These are phyloP conservation scores for Tiliacea citrago DNA, from an alignment of 2,888 invertebrate species.

Conservation along the genomic window DNA sequence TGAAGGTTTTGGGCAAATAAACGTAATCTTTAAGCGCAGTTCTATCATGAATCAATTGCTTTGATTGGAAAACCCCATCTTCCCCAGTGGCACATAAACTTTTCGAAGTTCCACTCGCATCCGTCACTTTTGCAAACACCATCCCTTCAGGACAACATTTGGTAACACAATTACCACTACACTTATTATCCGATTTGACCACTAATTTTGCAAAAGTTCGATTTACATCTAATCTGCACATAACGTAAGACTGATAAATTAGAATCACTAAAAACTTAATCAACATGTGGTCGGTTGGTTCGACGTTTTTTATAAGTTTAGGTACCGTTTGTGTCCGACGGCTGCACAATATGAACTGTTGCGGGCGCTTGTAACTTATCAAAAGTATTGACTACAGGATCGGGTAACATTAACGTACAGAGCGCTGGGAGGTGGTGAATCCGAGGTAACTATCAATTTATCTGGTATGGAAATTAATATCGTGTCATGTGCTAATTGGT, in stretches of 20 bases:
- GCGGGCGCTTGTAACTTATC: conserved; percentile 59
- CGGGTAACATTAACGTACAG: conserved; percentile 26
- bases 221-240: conserved; percentile 39
- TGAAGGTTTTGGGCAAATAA: conserved; percentile 51
- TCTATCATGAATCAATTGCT: conserved; percentile 56
- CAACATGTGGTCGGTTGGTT: conserved; percentile 44
- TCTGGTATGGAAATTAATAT: conserved; percentile 41
- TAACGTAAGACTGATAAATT: conserved; percentile 39
- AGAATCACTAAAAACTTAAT: conserved; percentile 46
- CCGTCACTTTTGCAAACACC: conserved; percentile 53
- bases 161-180: conserved; percentile 69
- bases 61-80: conserved; percentile 45
- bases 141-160: conserved; percentile 77
- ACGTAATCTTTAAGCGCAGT: conserved; percentile 44
- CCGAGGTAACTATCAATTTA: conserved; percentile 31
- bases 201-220: conserved; percentile 22
- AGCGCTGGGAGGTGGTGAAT: conserved; percentile 39
- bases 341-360: conserved; percentile 53
- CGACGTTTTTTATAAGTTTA: conserved; percentile 20
- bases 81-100: conserved; percentile 44
- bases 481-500: conserved; percentile 46
- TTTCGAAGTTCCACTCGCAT: neutral
- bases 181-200: conserved; percentile 45
- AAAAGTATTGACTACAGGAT: conserved; percentile 55
- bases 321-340: conserved; percentile 47